These are phyloP conservation scores for Melanocharis versteri DNA, from an alignment of 2,113 vertebrate species.

Conservation along the genomic window DNA sequence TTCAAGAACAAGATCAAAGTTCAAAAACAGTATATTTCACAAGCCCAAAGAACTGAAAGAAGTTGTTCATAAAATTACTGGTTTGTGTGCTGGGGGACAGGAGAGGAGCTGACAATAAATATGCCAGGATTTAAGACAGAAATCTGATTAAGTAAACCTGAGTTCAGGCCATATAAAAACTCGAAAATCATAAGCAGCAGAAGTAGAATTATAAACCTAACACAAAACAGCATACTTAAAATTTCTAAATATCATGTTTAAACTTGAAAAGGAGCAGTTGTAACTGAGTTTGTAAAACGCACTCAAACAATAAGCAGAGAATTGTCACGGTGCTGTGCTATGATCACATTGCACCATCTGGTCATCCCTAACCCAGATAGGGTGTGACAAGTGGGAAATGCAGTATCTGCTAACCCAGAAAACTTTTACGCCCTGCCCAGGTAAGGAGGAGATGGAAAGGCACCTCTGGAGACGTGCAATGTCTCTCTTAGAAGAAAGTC, in stretches of 20 bases:
- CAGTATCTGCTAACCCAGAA: neutral
- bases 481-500: neutral
- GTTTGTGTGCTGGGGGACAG: neutral
- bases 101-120: neutral
- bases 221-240: neutral
- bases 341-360: constrained; percentile 38
- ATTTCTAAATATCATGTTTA: neutral
- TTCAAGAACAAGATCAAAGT: neutral
- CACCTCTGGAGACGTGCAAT: neutral
- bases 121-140: neutral
- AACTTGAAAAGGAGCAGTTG: neutral
- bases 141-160: neutral
- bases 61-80: neutral
- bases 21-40: neutral
- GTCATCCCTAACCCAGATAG: neutral
- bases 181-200: neutral
- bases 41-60: neutral
- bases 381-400: constrained; percentile 11
- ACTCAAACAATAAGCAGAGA: constrained; percentile 14
- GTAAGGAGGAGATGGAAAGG: neutral
- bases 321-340: neutral
- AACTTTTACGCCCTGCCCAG: too few species aligned
- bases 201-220: neutral
- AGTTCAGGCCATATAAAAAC: neutral
- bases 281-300: neutral